Evolutionary conservation across 2,888 invertebrate genomes (phyloP), one percentile per base, ranked within the genome.

Genomic region (Eutolmus rufibarbis): DNA sequence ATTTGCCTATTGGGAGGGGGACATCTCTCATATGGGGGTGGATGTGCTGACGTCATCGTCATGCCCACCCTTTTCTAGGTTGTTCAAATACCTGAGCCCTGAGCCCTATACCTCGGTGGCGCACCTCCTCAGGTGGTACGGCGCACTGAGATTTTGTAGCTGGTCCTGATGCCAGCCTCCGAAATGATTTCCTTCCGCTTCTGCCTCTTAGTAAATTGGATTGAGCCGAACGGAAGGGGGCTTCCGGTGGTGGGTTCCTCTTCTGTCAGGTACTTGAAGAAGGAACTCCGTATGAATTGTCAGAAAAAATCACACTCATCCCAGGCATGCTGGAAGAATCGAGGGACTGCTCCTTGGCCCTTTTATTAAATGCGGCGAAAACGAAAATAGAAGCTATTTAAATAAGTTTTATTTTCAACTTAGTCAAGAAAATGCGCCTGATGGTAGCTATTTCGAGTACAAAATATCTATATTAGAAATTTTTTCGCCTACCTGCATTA

Each of bases 171-270:
- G 43, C 78, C 43, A 66, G 66, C 66, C 66, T 78, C 14, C 7
- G 78, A 78, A 78, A 78, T 78, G 78, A 78, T 43, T 78, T 78
- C 78, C 78, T 78, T 78, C 78, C 78, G 78, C 46, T 43, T 43
- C 40, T 78, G 43, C 78, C 78, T 78, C 43, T 43, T 5, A 78
- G 78, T 78, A 78, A 78, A 78, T 78, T 78, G 78, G 78, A 40
- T 78, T 78, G 78, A 78, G 9, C 23, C 40, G 43, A 19, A 78
- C 19, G 40, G 78, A 19, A 8, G 16, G 19, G 40, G 78, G 40
- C 78, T 40, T 78, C 78, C 78, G 78, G 78, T 43, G 34, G 43
- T 19, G 40, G 37, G 19, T 46, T 40, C 78, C 66, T 28, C 12
- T 23, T 12, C 7, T 23, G 23, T 37, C 37, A 76, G 37, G 28